Evolutionary conservation across 1,140 invertebrate genomes (phyloP), one percentile per base, ranked within the genome.

Genomic region (Magallana angulata): DNA sequence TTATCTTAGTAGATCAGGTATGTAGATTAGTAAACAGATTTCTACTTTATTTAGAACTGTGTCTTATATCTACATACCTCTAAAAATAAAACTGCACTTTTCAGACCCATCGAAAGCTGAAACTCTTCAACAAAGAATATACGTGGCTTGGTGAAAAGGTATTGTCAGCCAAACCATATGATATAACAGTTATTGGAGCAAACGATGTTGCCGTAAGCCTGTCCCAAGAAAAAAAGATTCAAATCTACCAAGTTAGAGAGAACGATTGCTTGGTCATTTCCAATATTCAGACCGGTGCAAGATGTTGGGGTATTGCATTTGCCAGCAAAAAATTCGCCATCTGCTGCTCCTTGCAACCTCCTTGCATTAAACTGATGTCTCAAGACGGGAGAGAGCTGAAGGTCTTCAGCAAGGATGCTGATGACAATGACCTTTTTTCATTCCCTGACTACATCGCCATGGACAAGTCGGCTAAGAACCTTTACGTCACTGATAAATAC

Each of bases 371-470:
- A 82, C 58, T 90, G 30, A 90, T 90, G 90, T 89, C 90, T 76
- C 86, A 87, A 86, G 90, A 90, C 56, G 90, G 90, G 2, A 87
- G 90, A 36, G 90, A 90, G 71, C 62, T 90, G 16, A 90, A 90
- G 81, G 82, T 89, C 76, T 89, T 90, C 16, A 85, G 82, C 7
- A 87, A 87, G 80, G 90, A 90, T 85, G 86, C 84, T 30, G 86
- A 85, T 30, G 90, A 85, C 80, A 86, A 89, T 57, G 88, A 90
- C 18, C 71, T 89, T 5, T 90, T 90, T 71, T 89, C 87, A 64
- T 90, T 90, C 82, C 90, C 90, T 36, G 90, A 90, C 59, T 90
- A 90, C 86, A 84, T 90, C n/a, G 90, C 88, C 14, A 59, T 90
- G 9, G 90, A 90, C 81, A 85, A 88, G 16, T 86, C 86, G 3